phyloP scores from a whole-genome alignment of 2,888 invertebrate genomes.

The Melinaea marsaeus region DNA sequence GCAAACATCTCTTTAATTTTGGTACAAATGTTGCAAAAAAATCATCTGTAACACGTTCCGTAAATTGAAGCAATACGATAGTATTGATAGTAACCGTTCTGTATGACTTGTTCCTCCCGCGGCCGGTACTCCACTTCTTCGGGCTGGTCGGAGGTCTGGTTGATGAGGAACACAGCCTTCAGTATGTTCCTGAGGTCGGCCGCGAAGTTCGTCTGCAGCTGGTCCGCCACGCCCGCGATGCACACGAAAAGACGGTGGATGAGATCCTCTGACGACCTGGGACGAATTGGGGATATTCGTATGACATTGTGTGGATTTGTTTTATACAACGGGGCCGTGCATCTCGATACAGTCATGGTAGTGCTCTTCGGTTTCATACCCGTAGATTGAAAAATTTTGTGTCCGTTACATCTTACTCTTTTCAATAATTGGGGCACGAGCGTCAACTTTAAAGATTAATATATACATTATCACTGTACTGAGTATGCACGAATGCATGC shows the following conservation, averaged over 20 bases:
- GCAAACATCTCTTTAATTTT: too few species aligned
- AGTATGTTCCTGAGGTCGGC: constrained; percentile 96
- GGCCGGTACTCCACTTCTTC: constrained; percentile 74
- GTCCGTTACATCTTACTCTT: too few species aligned
- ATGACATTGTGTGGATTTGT: not conserved
- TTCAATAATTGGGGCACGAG: too few species aligned
- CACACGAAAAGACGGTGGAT: constrained; percentile 98
- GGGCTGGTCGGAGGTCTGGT: constrained; percentile 78
- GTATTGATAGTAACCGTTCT: constrained; percentile 53
- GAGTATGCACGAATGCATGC: too few species aligned
- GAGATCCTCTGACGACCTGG: constrained; percentile 93
- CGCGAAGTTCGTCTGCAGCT: constrained; percentile 98
- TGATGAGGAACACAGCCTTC: constrained; percentile 96
- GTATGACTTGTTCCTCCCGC: constrained; percentile 68
- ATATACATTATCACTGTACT: too few species aligned
- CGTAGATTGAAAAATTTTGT: too few species aligned
- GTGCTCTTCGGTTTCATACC: too few species aligned
- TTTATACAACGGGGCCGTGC: too few species aligned
- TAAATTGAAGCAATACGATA: constrained; percentile 24
- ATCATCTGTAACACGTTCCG: too few species aligned
- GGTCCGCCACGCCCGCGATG: constrained; percentile 98
- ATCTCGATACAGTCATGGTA: too few species aligned
- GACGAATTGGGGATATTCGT: not conserved
- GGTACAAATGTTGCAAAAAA: too few species aligned
- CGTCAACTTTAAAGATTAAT: too few species aligned